A percentile compares a stretch with the other conserved stretches of the same genome.
Evolutionary conservation across 2,888 invertebrate genomes (phyloP).

Genomic region (Escarpia spicata): DNA sequence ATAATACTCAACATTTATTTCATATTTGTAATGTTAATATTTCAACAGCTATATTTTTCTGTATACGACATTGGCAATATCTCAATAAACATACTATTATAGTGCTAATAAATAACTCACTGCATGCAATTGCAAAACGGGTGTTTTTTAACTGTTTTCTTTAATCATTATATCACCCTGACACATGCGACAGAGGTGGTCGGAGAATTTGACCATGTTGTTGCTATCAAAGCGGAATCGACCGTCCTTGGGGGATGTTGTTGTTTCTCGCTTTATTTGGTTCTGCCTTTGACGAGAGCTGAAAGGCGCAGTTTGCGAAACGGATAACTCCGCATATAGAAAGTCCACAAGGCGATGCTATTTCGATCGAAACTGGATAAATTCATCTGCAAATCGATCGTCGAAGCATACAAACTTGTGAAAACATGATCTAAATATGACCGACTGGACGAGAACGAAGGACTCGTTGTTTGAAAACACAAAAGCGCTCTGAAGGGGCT

Average conservation of each 20-base stretch:
- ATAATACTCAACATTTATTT: too few species aligned
- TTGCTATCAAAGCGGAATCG: not conserved
- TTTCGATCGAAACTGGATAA: conserved; percentile 13
- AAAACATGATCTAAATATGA: not conserved
- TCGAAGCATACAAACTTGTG: not conserved
- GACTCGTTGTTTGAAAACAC: not conserved
- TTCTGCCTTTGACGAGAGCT: not conserved
- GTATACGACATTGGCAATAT: too few species aligned
- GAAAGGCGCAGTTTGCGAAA: not conserved
- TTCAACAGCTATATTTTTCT: too few species aligned
- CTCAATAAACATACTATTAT: too few species aligned
- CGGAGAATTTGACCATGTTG: not conserved
- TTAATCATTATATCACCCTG: too few species aligned
- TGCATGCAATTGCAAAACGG: too few species aligned
- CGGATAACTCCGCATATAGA: not conserved
- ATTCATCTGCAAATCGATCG: conserved; percentile 12
- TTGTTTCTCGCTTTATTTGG: not conserved
- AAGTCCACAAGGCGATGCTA: conserved; percentile 16
- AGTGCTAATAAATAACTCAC: too few species aligned
- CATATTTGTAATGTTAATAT: too few species aligned
- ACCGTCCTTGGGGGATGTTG: not conserved
- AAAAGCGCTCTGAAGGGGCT: not conserved
- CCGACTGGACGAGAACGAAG: not conserved
- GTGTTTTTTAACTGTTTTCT: too few species aligned
- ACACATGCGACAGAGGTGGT: not conserved